phyloP scores from a whole-genome alignment of 2,888 invertebrate genomes.

The Reticulitermes lucifugus region DNA sequence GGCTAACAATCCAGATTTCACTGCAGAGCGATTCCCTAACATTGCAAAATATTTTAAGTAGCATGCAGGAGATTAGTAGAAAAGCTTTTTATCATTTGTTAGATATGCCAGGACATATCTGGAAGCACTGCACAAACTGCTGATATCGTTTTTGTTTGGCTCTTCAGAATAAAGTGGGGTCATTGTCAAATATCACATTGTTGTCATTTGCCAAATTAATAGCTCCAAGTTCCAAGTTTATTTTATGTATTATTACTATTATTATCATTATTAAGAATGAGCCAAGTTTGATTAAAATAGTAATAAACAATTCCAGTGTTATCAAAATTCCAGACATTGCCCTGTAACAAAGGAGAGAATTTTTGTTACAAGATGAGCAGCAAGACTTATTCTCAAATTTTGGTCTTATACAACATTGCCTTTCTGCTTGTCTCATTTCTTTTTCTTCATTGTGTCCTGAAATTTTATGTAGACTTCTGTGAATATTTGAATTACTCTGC shows the following conservation, averaged over 20 bases:
- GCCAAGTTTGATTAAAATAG: not conserved
- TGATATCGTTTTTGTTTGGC: too few species aligned
- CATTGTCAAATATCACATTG: not conserved
- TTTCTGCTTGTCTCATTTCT: too few species aligned
- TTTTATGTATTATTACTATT: not conserved
- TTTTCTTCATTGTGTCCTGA: too few species aligned
- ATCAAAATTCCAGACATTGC: not conserved
- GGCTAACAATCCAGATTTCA: slow-evolving; percentile 65
- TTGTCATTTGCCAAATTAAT: not conserved
- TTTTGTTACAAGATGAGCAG: too few species aligned
- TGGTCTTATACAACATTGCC: too few species aligned
- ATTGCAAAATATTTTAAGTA: slow-evolving; percentile 63
- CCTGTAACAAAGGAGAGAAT: not conserved
- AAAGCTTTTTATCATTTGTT: not conserved
- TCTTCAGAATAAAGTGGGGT: too few species aligned
- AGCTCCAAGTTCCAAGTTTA: not conserved
- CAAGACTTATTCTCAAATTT: too few species aligned
- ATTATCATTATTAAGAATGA: not conserved
- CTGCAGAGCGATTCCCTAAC: slow-evolving; percentile 64
- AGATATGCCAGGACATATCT: not conserved
- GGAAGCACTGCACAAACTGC: not conserved
- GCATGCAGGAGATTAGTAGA: not conserved
- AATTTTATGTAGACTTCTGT: too few species aligned
- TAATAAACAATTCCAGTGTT: not conserved
- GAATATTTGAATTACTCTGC: too few species aligned